These are phyloP conservation scores for Deilephila porcellus DNA, from an alignment of 2,888 invertebrate genomes.

Conservation along the genomic window DNA sequence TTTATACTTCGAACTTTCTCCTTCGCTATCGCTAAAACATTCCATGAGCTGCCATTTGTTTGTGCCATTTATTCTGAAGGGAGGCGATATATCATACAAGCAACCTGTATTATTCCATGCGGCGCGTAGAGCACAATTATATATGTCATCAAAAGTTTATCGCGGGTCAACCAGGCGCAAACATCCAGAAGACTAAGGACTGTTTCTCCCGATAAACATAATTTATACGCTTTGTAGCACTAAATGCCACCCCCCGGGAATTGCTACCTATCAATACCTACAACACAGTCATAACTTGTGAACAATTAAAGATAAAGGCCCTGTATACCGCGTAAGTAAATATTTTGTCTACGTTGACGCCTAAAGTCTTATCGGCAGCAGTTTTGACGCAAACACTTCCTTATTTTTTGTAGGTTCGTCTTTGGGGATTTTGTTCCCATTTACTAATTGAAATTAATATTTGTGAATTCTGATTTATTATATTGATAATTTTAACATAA, in stretches of 20 bases:
- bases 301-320: conserved; percentile 8
- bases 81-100: conserved; percentile 33
- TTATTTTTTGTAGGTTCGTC: neutral
- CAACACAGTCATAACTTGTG: conserved; percentile 2
- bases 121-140: conserved; percentile 57
- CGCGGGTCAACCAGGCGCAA: conserved; percentile 72
- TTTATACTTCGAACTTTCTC: neutral
- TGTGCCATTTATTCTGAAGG: conserved; percentile 13
- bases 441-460: neutral
- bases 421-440: neutral
- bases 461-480: neutral
- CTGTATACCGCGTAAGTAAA: neutral
- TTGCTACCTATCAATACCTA: conserved; percentile 15
- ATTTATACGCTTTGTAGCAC: conserved; percentile 59
- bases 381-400: conserved; percentile 2
- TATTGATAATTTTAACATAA: too few relatives aligned
- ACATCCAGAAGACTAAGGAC: conserved; percentile 61
- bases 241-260: conserved; percentile 39
- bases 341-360: conserved; percentile 19
- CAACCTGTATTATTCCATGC: conserved; percentile 76
- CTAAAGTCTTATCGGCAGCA: neutral
- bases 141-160: conserved; percentile 82
- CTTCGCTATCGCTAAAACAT: conserved; percentile 13
- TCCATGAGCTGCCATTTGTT: conserved; percentile 23
- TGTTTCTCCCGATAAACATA: conserved; percentile 61